Base-by-base conservation (phyloP, 2,888 invertebrate genomes). In the Coleophora flavipennella region DNA sequence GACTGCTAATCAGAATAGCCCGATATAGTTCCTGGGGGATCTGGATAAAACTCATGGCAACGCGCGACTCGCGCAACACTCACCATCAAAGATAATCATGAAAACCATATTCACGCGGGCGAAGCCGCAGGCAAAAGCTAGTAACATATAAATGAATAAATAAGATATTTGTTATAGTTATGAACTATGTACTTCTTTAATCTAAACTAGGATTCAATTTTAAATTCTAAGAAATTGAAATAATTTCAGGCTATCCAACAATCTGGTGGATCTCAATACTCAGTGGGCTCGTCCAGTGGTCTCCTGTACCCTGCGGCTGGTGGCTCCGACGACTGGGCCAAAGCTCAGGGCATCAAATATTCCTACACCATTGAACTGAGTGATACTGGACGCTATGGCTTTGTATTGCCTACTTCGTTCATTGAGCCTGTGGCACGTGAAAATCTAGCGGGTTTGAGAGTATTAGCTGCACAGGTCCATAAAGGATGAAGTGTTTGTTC, bases 251-350 rank as follows among this genome's bases (percentile, higher is more conserved):
- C 89, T 2, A 92, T 93, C 51, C 69, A 78, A 57, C 64, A 72
- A 35, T 73, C 83, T 1, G 87, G 88, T 13, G 90, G 92, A 25
- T 85, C 87, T 2, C 66, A 78, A 36, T 94, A 93, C 62, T 90
- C 87, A 26, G 91, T 94, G 0, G 94, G 94, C 9, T 89, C 92
- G 36, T 90, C 93, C 13, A 93, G 92, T 34, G 88, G 87, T n/a
- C 88, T 92, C 0, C 78, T 94, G 1, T 94, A 94, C 66, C 91
- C 94, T 1, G 93, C 93, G 2, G 79, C 92, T 26, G 94, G 94
- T 1, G 93, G 93, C 10, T 92, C 94, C 0, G 94, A 94, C 57
- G 96, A 97, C 69, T 97, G 96, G 94, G 96, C 95, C 7, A 95
- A 96, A 71, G 93, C 93, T 1, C 83, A 87, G 31, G 89, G 90